Percentiles rank a stretch among this genome's conserved stretches.
phyloP scores from a whole-genome alignment of 30 jellyfish, hydroid and myxozoan species.

The Aurelia coerulea region DNA sequence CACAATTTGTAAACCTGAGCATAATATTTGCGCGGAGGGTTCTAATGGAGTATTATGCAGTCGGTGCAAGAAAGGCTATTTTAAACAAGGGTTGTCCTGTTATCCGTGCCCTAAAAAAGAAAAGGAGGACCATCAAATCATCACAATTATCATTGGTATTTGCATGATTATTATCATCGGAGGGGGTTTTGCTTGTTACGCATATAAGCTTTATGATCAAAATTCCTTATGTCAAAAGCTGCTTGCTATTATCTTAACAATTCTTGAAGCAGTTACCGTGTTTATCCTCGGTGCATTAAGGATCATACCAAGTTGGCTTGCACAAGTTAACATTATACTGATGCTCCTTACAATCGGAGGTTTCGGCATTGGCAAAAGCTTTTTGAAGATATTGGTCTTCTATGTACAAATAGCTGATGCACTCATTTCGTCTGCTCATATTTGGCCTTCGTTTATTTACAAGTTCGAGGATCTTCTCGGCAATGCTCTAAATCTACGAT shows the following conservation, averaged over 20 bases:
- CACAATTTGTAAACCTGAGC: conserved; percentile 21
- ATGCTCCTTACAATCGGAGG: conserved; percentile 56
- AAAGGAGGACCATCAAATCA: neutral
- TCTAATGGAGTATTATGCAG: conserved; percentile 44
- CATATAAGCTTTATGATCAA: neutral
- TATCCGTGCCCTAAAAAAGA: conserved; percentile 24
- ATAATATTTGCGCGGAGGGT: conserved; percentile 39
- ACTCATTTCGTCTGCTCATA: conserved; percentile 46
- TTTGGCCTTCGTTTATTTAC: conserved; percentile 64
- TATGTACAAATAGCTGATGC: conserved; percentile 65
- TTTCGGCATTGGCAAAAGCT: conserved; percentile 60
- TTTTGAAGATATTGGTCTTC: conserved; percentile 51
- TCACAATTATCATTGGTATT: neutral
- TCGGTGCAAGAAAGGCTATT: conserved; percentile 52
- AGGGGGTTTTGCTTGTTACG: conserved; percentile 14
- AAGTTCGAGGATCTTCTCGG: conserved; percentile 19
- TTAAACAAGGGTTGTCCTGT: conserved; percentile 33
- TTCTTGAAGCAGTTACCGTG: conserved; percentile 25
- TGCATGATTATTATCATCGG: conserved; percentile 9
- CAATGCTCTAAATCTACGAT: conserved; percentile 54
- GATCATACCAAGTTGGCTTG: conserved; percentile 67
- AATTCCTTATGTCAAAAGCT: neutral
- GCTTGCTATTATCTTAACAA: conserved; percentile 26
- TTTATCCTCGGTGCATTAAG: conserved; percentile 47
- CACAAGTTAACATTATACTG: conserved; percentile 34